phyloP scores from a whole-genome alignment of 92 coral and sea anemone genomes.

The Actinernus sp. region DNA sequence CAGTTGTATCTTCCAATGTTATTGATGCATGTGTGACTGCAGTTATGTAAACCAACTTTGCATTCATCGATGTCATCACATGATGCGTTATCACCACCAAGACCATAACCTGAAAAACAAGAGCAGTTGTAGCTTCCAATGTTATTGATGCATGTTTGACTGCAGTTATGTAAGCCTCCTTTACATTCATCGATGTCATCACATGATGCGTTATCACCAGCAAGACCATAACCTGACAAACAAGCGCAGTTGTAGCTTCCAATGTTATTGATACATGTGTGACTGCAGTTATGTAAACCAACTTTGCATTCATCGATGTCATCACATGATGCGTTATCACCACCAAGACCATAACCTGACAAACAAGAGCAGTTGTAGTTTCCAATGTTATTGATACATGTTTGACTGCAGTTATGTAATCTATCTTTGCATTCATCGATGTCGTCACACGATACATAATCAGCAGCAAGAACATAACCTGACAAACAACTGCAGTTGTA shows the following conservation, averaged over 20 bases:
- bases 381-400: neutral
- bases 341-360: neutral
- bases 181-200: neutral
- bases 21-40: neutral
- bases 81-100: neutral
- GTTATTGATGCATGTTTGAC: neutral
- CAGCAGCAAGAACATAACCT: neutral
- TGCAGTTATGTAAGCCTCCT: neutral
- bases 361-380: neutral
- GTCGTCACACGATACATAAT: neutral
- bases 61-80: neutral
- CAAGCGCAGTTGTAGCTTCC: neutral
- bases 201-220: neutral
- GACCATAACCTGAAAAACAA: neutral
- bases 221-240: neutral
- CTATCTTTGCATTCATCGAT: neutral
- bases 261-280: neutral
- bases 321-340: neutral
- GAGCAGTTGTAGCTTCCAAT: neutral
- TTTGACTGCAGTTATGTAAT: neutral
- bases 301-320: neutral
- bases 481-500: conserved; percentile 2
- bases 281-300: neutral
- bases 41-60: neutral
- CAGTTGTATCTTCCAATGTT: neutral